Evolutionary conservation across 2,888 invertebrate species (phyloP), one percentile per base, ranked within the genome.

Genomic region (Sisyra terminalis): DNA sequence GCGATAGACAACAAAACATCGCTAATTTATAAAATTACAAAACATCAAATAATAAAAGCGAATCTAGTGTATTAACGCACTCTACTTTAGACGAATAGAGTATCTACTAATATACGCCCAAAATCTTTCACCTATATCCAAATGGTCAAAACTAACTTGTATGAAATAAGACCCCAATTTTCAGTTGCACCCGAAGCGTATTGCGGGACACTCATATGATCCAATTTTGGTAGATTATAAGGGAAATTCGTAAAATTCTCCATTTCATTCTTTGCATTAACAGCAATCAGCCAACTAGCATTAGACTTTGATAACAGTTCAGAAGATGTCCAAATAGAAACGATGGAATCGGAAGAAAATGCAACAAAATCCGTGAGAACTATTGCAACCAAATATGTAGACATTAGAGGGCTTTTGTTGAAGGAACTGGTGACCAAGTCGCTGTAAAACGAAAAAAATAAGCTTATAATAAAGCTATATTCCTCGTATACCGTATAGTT

Each of bases 121-220:
- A n/a, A n/a, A n/a, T n/a, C n/a, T n/a, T n/a, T n/a, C n/a, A n/a
- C n/a, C n/a, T n/a, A n/a, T n/a, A n/a, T n/a, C n/a, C n/a, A n/a
- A n/a, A n/a, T n/a, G n/a, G n/a, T n/a, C n/a, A n/a, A n/a, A n/a
- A n/a, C n/a, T 48, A 57, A 78, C 79, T 74, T 73, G 62, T 82
- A 90, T 2, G 83, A 88, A 6, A 88, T 70, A 16, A 90, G 65
- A 6, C 89, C 90, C 88, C 89, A 90, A 57, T 92, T 90, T 57
- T 89, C 88, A 89, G 89, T 89, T 41, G 89, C 89, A 36, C 84
- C 85, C 47, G 82, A 78, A 39, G 72, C 70, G 57, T 89, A 87
- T 56, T 89, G 85, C 0, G 85, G 79, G 45, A 92, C 70, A 2
- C 86, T 87, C n/a, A 87, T 75, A 54, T 87, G 75, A 54, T 89